A percentile compares a stretch with the other conserved stretches of the same genome.
Conservation (phyloP, 2,113 vertebrate species). For the Toxostoma redivivum region DNA sequence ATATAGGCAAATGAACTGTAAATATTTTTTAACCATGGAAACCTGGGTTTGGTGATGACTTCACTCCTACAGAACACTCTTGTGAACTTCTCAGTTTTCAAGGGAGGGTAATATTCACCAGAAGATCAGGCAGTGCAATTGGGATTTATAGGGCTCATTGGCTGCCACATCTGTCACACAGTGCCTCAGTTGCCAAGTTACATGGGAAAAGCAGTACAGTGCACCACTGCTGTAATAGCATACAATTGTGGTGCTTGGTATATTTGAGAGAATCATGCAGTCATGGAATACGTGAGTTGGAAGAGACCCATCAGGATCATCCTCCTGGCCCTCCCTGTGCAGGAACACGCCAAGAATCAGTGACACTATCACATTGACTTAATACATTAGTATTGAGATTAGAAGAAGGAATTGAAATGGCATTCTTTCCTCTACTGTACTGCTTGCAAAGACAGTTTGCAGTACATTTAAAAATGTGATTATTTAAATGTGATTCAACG, state of each 20-base stretch:
- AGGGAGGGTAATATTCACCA: not conserved
- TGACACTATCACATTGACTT: not conserved
- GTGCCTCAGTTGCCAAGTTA: not conserved
- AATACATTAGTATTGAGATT: not conserved
- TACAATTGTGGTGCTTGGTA: not conserved
- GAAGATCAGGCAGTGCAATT: not conserved
- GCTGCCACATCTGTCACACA: not conserved
- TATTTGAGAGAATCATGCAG: not conserved
- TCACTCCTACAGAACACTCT: not conserved
- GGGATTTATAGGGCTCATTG: not conserved
- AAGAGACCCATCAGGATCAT: not conserved
- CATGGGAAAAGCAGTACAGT: not conserved
- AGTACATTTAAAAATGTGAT: not conserved
- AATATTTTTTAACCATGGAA: constrained; percentile 14
- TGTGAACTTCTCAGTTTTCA: not conserved
- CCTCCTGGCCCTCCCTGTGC: not conserved
- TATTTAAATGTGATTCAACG: not conserved
- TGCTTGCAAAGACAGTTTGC: not conserved
- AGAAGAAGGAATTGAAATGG: not conserved
- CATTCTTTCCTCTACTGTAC: not conserved
- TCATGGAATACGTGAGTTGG: not conserved
- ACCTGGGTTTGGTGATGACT: not conserved
- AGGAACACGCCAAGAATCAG: not conserved
- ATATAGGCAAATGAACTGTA: not conserved
- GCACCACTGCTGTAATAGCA: not conserved